phyloP scores from a whole-genome alignment of 2,888 invertebrate genomes.

The Lucinisca nassula region DNA sequence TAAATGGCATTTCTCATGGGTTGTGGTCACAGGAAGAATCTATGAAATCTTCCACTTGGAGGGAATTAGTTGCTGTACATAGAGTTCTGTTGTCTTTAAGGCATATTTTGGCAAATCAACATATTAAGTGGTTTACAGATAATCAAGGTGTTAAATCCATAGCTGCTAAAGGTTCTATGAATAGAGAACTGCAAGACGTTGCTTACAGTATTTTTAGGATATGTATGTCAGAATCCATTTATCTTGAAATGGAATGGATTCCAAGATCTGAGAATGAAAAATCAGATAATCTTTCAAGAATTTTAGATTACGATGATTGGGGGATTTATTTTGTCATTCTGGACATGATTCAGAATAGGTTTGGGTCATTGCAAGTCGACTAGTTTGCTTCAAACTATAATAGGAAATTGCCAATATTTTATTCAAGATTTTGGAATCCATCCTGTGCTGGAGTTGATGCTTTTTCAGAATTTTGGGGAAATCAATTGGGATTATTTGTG shows the following conservation, averaged over 20 bases:
- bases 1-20: constrained; percentile 49
- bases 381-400: constrained; percentile 50
- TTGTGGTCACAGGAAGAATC: constrained; percentile 47
- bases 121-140: constrained; percentile 42
- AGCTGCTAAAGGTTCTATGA: constrained; percentile 58
- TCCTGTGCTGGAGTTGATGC: constrained; percentile 29
- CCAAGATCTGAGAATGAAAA: constrained; percentile 52
- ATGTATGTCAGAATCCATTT: constrained; percentile 27
- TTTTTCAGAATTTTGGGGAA: constrained; percentile 46
- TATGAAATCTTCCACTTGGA: constrained; percentile 60
- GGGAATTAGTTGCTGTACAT: constrained; percentile 41
- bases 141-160: constrained; percentile 60
- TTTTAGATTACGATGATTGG: constrained; percentile 59
- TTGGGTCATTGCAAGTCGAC: constrained; percentile 30
- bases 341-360: constrained; percentile 19
- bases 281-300: constrained; percentile 44
- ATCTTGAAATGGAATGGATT: constrained; percentile 56
- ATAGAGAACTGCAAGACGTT: constrained; percentile 47
- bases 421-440: constrained; percentile 58
- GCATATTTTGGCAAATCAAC: constrained; percentile 39
- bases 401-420: constrained; percentile 34
- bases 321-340: constrained; percentile 42
- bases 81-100: constrained; percentile 38
- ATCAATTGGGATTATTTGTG: constrained; percentile 33
- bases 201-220: constrained; percentile 22